Conservation (phyloP, 1,140 invertebrate genomes). For the Drosophila rufa region DNA sequence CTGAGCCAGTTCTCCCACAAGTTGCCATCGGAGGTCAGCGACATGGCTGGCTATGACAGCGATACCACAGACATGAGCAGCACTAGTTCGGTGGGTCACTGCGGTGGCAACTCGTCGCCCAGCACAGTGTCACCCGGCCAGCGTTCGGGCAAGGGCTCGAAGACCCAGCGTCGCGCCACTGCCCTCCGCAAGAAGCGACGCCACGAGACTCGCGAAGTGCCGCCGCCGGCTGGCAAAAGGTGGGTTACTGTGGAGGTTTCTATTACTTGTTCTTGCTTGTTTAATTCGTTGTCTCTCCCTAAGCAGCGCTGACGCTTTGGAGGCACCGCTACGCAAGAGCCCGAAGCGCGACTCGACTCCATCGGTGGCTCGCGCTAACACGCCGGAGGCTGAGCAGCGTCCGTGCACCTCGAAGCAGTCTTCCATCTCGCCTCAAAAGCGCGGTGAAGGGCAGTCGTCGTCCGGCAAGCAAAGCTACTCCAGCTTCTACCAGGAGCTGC, state of each 20-base stretch:
- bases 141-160: slow-evolving; percentile 52
- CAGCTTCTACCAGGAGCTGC: slow-evolving; percentile 79
- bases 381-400: slow-evolving; percentile 72
- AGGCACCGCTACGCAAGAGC: slow-evolving; percentile 63
- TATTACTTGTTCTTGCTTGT: background rate
- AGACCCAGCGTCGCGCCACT: slow-evolving; percentile 62
- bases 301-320: slow-evolving; percentile 49
- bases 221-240: slow-evolving; percentile 36
- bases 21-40: slow-evolving; percentile 57
- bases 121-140: slow-evolving; percentile 42
- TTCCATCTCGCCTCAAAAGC: slow-evolving; percentile 68
- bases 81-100: slow-evolving; percentile 78
- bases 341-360: slow-evolving; percentile 61
- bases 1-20: slow-evolving; percentile 65
- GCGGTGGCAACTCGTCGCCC: slow-evolving; percentile 60
- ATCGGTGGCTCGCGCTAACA: slow-evolving; percentile 51
- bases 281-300: background rate
- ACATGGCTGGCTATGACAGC: slow-evolving; percentile 72
- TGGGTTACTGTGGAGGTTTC: slow-evolving; percentile 2
- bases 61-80: slow-evolving; percentile 84
- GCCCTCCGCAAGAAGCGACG: slow-evolving; percentile 72
- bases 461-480: slow-evolving; percentile 54
- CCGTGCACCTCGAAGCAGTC: slow-evolving; percentile 80
- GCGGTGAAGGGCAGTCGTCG: slow-evolving; percentile 37
- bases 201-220: slow-evolving; percentile 61